Conservation (phyloP, 2,888 invertebrate genomes). For the Taphrorychus bicolor region DNA sequence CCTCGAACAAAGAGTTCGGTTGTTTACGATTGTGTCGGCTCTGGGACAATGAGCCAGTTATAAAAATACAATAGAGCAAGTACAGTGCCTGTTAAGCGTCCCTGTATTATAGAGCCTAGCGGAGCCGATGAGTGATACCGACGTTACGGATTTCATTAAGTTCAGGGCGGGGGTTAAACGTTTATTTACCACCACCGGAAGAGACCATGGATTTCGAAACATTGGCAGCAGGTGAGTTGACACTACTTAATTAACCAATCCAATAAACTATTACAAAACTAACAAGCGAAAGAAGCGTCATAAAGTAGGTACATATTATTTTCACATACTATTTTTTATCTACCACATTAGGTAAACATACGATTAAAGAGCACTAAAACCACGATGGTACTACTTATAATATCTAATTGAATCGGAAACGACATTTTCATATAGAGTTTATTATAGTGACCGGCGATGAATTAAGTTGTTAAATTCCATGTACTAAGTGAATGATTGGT, state of each 20-base stretch:
- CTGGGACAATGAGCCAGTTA: slow-evolving; percentile 46
- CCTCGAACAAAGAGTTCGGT: slow-evolving; percentile 44
- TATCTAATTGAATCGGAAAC: slow-evolving; percentile 28
- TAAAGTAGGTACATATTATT: too few relatives aligned
- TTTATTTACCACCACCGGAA: slow-evolving; percentile 27
- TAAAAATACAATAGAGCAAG: slow-evolving; percentile 44
- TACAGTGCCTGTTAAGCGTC: slow-evolving; percentile 34
- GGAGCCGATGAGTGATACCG: slow-evolving; percentile 50
- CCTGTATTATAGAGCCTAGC: slow-evolving; percentile 45
- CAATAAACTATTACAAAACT: too few relatives aligned
- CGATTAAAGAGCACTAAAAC: neutral
- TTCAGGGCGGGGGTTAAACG: slow-evolving; percentile 48
- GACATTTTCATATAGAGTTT: slow-evolving; percentile 30
- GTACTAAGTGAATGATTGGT: slow-evolving; percentile 56
- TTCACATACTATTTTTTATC: too few relatives aligned
- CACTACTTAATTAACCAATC: too few relatives aligned
- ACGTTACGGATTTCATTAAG: slow-evolving; percentile 30
- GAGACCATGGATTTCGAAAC: slow-evolving; percentile 56
- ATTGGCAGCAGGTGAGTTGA: slow-evolving; percentile 57
- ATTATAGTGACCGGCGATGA: slow-evolving; percentile 45
- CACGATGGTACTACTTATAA: neutral
- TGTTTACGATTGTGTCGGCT: slow-evolving; percentile 43
- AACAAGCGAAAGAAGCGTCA: too few relatives aligned
- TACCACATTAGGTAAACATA: too few relatives aligned
- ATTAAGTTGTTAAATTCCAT: slow-evolving; percentile 51